phyloP scores from a whole-genome alignment of 2,797 vertebrate genomes.

The Lepus oiostolus region DNA sequence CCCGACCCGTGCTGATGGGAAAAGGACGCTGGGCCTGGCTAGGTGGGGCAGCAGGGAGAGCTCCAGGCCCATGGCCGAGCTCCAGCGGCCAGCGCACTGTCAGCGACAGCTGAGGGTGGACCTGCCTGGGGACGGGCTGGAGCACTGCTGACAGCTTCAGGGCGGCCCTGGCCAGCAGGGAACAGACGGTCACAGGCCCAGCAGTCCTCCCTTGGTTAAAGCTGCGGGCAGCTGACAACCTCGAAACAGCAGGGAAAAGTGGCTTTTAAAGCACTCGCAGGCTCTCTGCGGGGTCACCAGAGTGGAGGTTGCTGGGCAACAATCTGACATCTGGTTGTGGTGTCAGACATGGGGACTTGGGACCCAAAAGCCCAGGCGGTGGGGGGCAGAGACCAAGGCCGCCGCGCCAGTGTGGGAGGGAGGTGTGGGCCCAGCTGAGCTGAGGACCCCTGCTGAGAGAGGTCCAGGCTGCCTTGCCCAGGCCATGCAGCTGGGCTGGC shows the following conservation, averaged over 20 bases:
- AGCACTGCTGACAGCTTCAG: neutral
- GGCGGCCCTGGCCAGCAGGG: no score
- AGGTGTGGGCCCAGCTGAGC: no score
- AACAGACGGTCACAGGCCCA: neutral
- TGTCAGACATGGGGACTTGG: neutral
- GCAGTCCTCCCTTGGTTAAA: neutral
- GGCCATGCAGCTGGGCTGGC: no score
- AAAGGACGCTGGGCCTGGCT: neutral
- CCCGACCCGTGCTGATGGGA: neutral
- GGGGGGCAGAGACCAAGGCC: no score
- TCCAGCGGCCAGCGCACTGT: neutral
- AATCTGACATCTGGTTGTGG: neutral
- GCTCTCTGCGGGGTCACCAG: conserved; percentile 21
- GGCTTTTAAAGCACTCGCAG: neutral
- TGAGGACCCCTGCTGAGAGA: no score
- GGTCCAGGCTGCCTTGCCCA: no score
- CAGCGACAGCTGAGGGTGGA: neutral
- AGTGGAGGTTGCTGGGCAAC: conserved; percentile 75
- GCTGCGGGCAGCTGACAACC: neutral
- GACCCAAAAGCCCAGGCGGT: neutral
- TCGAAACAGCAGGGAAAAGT: neutral
- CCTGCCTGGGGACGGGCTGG: neutral
- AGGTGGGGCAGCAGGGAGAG: neutral
- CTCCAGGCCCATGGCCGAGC: neutral
- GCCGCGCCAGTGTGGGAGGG: no score